Conservation (phyloP, 2,888 invertebrate species). For the Encarsia formosa region DNA sequence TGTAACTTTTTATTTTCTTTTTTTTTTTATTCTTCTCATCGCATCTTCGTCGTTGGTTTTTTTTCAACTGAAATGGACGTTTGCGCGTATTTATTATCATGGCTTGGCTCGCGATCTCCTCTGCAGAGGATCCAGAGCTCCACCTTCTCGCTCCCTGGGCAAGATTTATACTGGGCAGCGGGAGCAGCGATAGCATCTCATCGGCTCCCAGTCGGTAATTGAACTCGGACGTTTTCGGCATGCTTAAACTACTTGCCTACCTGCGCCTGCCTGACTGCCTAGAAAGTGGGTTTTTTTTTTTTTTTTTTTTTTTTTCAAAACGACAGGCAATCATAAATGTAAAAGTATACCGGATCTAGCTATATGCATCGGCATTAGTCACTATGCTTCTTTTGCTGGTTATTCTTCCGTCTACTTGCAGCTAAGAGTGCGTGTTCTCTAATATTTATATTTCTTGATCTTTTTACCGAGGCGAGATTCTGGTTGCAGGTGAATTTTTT, state of each 20-base stretch:
- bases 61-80: not conserved
- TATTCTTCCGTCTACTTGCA: not conserved
- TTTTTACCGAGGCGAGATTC: not conserved
- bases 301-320: not conserved
- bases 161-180: constrained; percentile 28
- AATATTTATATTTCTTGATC: too few species aligned
- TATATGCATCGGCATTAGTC: constrained; percentile 27
- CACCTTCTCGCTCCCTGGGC: constrained; percentile 10
- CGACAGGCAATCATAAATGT: constrained; percentile 26
- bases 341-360: constrained; percentile 24
- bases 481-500: not conserved
- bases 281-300: not conserved
- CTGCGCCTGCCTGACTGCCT: too few species aligned
- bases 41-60: not conserved
- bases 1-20: constrained; percentile 25
- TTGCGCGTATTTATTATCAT: constrained; percentile 26
- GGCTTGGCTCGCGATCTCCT: constrained; percentile 9
- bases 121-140: not conserved
- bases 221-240: constrained; percentile 29
- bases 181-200: constrained; percentile 27
- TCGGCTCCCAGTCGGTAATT: constrained; percentile 29
- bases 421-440: not conserved
- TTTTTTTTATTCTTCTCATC: not conserved
- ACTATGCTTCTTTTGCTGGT: constrained; percentile 7
- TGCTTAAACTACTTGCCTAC: constrained; percentile 19